Evolutionary conservation across 2,797 vertebrate species (phyloP), one percentile per base, ranked within the genome.

Genomic region (Coregonus suidteri): DNA sequence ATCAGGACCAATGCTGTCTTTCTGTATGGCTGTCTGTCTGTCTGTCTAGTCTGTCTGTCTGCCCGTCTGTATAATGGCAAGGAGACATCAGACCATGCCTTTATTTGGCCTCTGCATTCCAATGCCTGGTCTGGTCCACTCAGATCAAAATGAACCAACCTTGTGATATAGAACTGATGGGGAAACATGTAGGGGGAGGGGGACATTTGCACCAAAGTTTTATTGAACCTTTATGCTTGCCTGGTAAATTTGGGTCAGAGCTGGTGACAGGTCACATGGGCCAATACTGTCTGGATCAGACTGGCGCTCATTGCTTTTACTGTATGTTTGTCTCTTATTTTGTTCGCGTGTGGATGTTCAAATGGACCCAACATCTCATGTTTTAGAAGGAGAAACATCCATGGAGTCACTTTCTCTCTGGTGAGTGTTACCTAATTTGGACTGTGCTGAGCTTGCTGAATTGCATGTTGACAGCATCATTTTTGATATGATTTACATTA

Each of bases 211-310:
- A 31, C 51, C 13, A 73, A 11, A 82, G 82, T 75, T 71, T 15
- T 85, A 93, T 91, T 74, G 91, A 93, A 86, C 64, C 41, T 2
- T 81, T 73, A 75, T 11, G 68, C 67, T 56, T 78, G 77, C 80
- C 77, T 80, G 56, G 54, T 74, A 9, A 71, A 93, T 91, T 81
- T 88, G 86, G 93, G 91, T 92, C 92, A 92, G 84, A 77, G 82
- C 67, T 72, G 74, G 71, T 74, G 85, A 86, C 80, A 82, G 67
- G 54, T 64, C 85, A 91, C 86, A 68, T 37, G 75, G 69, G 20
- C 69, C 69, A 71, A 25, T 51, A 51, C 47, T 51, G 37, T 34
- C 13, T 20, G 13, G n/a, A 18, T 62, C 16, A 31, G 31, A 34
- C 73, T 47, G 9, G 18, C 52, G 25, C 59, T 30, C 3, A 31